phyloP scores from a whole-genome alignment of 2,113 vertebrate genomes.

The Dinomys branickii region DNA sequence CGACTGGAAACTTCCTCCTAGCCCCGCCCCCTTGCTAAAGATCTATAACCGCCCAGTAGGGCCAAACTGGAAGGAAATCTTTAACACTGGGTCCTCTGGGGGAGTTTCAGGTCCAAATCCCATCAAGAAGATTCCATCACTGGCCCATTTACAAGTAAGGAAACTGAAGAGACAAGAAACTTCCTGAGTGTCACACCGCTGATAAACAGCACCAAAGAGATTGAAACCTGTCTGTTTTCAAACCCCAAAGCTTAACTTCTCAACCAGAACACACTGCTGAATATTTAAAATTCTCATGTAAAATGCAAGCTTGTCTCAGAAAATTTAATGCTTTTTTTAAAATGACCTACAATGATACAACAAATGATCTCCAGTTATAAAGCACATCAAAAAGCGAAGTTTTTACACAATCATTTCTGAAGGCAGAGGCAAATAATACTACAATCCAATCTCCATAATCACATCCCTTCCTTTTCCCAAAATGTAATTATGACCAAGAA shows the following conservation, averaged over 20 bases:
- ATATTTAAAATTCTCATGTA: not conserved
- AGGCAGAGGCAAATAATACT: not conserved
- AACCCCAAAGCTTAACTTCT: not conserved
- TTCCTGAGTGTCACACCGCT: not conserved
- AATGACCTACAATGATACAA: constrained; percentile 20
- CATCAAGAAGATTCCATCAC: not conserved
- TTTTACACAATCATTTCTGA: constrained; percentile 31
- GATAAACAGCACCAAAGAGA: not conserved
- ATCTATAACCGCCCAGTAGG: not conserved
- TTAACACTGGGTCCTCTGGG: not conserved
- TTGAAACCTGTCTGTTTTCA: not conserved
- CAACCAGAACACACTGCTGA: not conserved
- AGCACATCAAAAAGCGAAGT: constrained; percentile 36
- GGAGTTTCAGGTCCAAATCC: not conserved
- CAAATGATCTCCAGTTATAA: constrained; percentile 50
- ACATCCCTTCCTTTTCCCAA: not conserved
- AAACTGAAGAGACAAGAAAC: not conserved
- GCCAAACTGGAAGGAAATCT: not conserved
- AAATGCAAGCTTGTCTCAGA: not conserved
- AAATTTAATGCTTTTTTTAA: not conserved
- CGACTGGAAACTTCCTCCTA: not conserved
- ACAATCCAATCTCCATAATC: not conserved
- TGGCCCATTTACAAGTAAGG: not conserved
- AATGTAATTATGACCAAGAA: not conserved
- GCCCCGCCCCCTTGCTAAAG: not conserved